Conservation (phyloP, 2,888 invertebrate genomes). For the Silvanus unidentatus region DNA sequence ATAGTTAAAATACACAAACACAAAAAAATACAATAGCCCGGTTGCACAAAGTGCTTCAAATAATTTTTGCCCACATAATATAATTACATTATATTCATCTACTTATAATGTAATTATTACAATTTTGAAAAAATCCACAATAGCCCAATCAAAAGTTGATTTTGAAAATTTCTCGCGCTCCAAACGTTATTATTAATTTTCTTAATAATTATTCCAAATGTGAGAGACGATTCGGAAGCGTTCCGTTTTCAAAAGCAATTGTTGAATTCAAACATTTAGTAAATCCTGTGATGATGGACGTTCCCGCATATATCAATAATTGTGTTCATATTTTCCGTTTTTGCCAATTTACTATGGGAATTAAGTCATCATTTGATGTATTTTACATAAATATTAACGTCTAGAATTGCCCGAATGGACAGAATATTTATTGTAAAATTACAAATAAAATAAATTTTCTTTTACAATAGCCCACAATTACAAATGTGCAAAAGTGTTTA, state of each 20-base stretch:
- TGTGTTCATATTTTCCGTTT: slow-evolving; percentile 2
- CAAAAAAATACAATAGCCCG: slow-evolving; percentile 44
- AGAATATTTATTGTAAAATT: slow-evolving; percentile 48
- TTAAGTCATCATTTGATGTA: slow-evolving; percentile 31
- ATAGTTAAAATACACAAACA: slow-evolving; percentile 33
- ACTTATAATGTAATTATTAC: slow-evolving; percentile 28
- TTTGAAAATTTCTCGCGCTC: slow-evolving; percentile 17
- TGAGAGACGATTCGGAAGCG: slow-evolving; percentile 13
- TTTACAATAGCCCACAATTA: slow-evolving; percentile 47
- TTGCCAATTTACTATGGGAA: not conserved
- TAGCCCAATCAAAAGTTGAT: slow-evolving; percentile 42
- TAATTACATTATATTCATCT: slow-evolving; percentile 27
- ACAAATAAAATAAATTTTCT: slow-evolving; percentile 41
- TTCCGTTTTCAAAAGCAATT: slow-evolving; percentile 26
- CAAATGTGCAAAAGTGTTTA: slow-evolving; percentile 25
- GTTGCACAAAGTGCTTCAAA: slow-evolving; percentile 49
- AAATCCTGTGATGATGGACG: slow-evolving; percentile 6
- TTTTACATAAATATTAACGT: slow-evolving; percentile 48
- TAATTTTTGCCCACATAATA: slow-evolving; percentile 42
- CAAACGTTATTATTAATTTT: not conserved
- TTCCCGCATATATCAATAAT: slow-evolving; percentile 2
- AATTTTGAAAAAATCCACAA: slow-evolving; percentile 40
- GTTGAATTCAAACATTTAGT: slow-evolving; percentile 37
- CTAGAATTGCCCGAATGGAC: slow-evolving; percentile 47
- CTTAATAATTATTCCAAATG: too few relatives aligned